Conservation (phyloP, 2,888 invertebrate genomes). For the Xestia rhomboidea region DNA sequence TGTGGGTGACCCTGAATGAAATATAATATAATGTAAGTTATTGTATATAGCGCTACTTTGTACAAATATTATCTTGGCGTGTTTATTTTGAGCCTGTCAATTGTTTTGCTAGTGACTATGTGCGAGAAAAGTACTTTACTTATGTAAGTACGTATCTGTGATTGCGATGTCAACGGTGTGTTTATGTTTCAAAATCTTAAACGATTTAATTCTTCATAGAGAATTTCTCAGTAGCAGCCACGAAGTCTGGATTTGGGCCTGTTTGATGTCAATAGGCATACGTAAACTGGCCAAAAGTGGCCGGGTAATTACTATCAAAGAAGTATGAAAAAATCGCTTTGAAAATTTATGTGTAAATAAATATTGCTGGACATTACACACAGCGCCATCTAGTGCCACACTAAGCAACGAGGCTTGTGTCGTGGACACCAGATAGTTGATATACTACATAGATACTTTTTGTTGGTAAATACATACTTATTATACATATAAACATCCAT, state of each 20-base stretch:
- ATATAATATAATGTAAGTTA: slow-evolving; percentile 22
- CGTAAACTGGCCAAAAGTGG: neutral
- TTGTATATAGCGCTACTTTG: slow-evolving; percentile 1
- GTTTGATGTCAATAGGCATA: neutral
- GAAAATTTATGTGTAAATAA: no score
- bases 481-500: no score
- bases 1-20: slow-evolving; percentile 35
- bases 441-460: no score
- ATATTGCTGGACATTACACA: no score
- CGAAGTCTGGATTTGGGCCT: neutral
- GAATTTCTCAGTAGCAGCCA: neutral
- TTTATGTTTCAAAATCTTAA: neutral
- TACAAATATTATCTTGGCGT: slow-evolving; percentile 40
- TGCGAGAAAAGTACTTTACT: neutral
- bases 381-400: no score
- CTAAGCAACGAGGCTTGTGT: no score
- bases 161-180: neutral
- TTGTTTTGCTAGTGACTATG: slow-evolving; percentile 37
- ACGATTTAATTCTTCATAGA: neutral
- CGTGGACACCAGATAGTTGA: no score
- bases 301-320: neutral
- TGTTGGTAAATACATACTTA: no score
- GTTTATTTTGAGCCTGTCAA: slow-evolving; percentile 36
- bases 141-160: neutral
- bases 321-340: neutral